A percentile compares a stretch with the other conserved stretches of the same genome.
Evolutionary conservation across 64 coral and sea anemone species (phyloP).

Genomic region (Exaiptasia diaphana): DNA sequence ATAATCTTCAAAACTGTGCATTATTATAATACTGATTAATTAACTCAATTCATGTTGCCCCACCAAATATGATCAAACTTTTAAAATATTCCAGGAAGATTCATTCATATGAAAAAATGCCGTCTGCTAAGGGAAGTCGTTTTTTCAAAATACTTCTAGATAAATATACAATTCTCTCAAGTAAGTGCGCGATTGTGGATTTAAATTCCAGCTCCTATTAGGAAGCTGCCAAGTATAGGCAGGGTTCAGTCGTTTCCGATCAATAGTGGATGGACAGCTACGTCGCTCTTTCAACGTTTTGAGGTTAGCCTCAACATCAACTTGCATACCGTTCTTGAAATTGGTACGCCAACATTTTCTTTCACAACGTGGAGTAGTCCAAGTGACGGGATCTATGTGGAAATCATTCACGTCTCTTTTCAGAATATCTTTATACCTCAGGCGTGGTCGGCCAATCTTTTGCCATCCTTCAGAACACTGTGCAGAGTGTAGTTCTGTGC

Average conservation of each 20-base stretch:
- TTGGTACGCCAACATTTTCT: background rate
- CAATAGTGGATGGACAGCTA: background rate
- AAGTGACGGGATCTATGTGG: background rate
- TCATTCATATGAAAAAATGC: too few species aligned
- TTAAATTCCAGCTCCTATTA: too few species aligned
- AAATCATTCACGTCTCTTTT: background rate
- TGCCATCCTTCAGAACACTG: background rate
- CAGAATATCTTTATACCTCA: conserved; percentile 4
- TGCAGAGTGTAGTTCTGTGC: conserved; percentile 4
- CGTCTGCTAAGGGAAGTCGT: too few species aligned
- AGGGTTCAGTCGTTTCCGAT: background rate
- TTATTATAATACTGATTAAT: too few species aligned
- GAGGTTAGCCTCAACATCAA: conserved; percentile 1
- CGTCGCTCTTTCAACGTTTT: background rate
- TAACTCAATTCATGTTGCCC: too few species aligned
- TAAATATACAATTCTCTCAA: too few species aligned
- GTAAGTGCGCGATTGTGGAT: too few species aligned
- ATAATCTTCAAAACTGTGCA: too few species aligned
- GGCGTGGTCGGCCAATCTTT: background rate
- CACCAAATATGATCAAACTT: too few species aligned
- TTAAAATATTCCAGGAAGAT: too few species aligned
- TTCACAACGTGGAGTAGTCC: background rate
- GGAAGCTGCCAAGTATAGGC: too few species aligned
- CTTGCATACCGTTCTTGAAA: background rate
- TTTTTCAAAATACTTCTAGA: too few species aligned